phyloP scores from a whole-genome alignment of 2,888 invertebrate species.

The Cryptops parisi region DNA sequence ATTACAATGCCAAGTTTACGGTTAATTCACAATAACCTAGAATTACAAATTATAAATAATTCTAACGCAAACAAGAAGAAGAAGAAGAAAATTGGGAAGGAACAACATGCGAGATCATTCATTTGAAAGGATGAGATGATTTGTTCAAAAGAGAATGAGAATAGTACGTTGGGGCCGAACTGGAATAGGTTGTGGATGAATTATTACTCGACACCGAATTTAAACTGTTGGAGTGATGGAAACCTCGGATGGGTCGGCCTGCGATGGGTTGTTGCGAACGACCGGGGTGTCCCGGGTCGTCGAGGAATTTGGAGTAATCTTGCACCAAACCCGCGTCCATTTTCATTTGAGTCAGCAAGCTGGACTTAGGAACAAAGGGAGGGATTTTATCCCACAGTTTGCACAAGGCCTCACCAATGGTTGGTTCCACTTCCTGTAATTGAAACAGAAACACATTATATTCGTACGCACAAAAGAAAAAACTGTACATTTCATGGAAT shows the following conservation, averaged over 20 bases:
- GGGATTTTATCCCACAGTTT: conserved; percentile 34
- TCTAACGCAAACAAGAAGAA: too few relatives aligned
- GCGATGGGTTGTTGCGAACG: background rate
- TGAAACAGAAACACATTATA: conserved; percentile 7
- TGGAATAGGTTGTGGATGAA: background rate
- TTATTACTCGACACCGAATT: background rate
- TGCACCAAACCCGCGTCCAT: background rate
- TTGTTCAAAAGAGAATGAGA: conserved; percentile 1
- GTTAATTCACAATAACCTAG: too few relatives aligned
- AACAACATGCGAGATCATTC: background rate
- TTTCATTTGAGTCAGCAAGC: conserved; percentile 9
- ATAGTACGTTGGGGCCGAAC: background rate
- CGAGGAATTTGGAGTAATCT: background rate
- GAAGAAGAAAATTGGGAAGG: too few relatives aligned
- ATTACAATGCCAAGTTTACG: too few relatives aligned
- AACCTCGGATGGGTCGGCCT: conserved; percentile 17
- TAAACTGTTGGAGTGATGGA: background rate
- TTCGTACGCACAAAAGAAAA: too few relatives aligned
- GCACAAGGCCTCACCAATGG: conserved; percentile 33
- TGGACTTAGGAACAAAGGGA: conserved; percentile 21
- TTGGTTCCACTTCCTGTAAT: conserved; percentile 35
- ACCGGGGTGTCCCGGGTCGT: background rate
- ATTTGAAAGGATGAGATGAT: conserved; percentile 1
- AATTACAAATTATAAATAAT: too few relatives aligned
- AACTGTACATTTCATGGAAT: too few relatives aligned